Evolutionary conservation across 2,797 vertebrate species (phyloP).

Genomic region (Chrysocyon brachyurus): DNA sequence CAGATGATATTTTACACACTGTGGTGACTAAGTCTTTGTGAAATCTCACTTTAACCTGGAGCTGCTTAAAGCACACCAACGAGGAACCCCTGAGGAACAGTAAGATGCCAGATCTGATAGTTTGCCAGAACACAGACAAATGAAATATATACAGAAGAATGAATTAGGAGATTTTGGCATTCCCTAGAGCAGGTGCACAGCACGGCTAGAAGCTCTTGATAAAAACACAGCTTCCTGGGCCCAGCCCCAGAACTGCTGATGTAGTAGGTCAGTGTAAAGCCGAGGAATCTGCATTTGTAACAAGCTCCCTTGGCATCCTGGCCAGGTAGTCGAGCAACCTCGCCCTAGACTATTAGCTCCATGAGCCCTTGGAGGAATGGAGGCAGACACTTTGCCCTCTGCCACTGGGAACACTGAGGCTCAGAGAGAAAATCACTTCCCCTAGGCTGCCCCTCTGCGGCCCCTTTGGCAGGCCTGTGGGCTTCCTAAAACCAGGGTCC

Average conservation of each 20-base stretch:
- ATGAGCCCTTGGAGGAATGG: not conserved
- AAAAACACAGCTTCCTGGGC: not conserved
- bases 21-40: not conserved
- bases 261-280: rapidly evolving
- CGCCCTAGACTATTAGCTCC: not conserved
- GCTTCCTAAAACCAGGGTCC: not conserved
- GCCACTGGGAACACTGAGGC: not conserved
- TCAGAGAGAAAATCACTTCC: too few relatives aligned
- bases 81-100: not conserved
- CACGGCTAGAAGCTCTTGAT: not conserved
- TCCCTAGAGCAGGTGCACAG: not conserved
- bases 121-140: not conserved
- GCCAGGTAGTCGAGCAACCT: not conserved
- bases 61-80: not conserved
- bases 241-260: not conserved
- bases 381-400: not conserved
- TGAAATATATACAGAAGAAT: rapidly evolving
- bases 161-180: rapidly evolving
- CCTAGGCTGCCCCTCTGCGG: not conserved
- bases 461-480: not conserved
- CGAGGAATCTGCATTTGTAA: not conserved
- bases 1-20: not conserved
- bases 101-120: not conserved
- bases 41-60: not conserved
- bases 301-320: too few relatives aligned